Evolutionary conservation across 2,113 vertebrate species (phyloP).

Genomic region (Paralichthys olivaceus): DNA sequence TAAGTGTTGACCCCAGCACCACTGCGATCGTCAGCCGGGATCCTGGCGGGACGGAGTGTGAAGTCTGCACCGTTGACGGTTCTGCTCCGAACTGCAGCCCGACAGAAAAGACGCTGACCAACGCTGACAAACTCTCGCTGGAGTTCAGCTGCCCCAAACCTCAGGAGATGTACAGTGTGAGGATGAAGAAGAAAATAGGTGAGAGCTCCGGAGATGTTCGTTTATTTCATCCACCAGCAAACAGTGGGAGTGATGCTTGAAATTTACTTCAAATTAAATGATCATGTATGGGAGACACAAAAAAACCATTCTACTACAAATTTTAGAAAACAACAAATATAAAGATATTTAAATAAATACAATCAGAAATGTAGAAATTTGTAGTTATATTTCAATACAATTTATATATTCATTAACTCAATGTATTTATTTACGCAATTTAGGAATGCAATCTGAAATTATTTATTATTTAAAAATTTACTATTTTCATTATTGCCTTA

Average conservation of each 20-base stretch:
- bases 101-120: slow-evolving; percentile 15
- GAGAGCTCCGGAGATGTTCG: slow-evolving; percentile 12
- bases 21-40: slow-evolving; percentile 58
- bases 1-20: slow-evolving; percentile 62
- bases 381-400: no score
- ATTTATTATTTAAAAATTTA: no score
- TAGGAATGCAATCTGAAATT: no score
- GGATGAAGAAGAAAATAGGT: slow-evolving; percentile 85
- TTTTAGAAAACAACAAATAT: no score
- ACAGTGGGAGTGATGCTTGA: neutral
- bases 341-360: no score
- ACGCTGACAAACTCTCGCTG: slow-evolving; percentile 31
- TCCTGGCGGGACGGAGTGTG: slow-evolving; percentile 54
- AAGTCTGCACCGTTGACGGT: slow-evolving; percentile 65
- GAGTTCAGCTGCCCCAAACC: slow-evolving; percentile 79
- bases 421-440: no score
- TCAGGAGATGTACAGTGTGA: slow-evolving; percentile 70
- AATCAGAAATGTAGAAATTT: no score
- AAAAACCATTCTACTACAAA: no score
- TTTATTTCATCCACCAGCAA: neutral
- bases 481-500: no score
- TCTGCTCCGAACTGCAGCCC: slow-evolving; percentile 52
- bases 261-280: no score
- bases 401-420: no score
- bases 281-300: no score